Conservation (phyloP, 1,140 invertebrate species). For the Littorina saxatilis region DNA sequence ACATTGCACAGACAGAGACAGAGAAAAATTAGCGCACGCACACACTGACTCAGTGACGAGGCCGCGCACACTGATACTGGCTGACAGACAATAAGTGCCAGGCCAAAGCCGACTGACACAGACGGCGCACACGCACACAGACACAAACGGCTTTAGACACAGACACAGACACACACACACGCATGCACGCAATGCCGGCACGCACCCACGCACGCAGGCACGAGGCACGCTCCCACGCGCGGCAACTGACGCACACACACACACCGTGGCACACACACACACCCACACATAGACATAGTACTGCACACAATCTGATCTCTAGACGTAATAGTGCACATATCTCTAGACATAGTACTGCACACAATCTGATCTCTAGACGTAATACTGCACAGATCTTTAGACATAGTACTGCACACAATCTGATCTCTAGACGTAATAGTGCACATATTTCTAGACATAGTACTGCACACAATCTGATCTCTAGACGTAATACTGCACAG, state of each 20-base stretch:
- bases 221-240: not conserved
- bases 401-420: too few species aligned
- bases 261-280: not conserved
- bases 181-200: not conserved
- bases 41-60: not conserved
- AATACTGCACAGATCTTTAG: too few species aligned
- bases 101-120: not conserved
- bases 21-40: not conserved
- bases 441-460: too few species aligned
- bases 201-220: not conserved
- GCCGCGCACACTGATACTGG: not conserved
- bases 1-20: too few species aligned
- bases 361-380: too few species aligned
- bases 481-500: too few species aligned
- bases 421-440: too few species aligned
- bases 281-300: not conserved
- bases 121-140: not conserved
- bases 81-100: not conserved
- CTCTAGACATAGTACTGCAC: too few species aligned
- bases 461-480: too few species aligned
- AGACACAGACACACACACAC: conserved; percentile 12
- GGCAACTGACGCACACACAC: not conserved
- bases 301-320: too few species aligned
- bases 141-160: too few species aligned
- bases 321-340: too few species aligned